phyloP scores from a whole-genome alignment of 2,888 invertebrate species.

The Amorpha juglandis region DNA sequence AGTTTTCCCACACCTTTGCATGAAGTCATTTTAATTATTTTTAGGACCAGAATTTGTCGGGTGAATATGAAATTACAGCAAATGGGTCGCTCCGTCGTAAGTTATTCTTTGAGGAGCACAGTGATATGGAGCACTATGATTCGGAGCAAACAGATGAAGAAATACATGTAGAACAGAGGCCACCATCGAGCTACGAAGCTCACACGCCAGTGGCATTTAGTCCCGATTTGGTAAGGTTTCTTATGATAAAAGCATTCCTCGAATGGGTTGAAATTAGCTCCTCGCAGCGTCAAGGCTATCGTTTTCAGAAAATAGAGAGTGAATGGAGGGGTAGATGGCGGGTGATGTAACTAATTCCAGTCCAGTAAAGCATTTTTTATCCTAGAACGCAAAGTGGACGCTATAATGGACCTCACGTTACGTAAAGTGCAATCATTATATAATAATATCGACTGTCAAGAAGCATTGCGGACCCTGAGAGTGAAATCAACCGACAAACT shows the following conservation, averaged over 20 bases:
- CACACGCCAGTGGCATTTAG: slow-evolving; percentile 70
- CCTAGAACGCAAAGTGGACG: too few species aligned
- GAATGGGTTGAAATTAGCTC: too few species aligned
- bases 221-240: slow-evolving; percentile 68
- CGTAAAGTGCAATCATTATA: too few species aligned
- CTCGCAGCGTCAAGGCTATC: too few species aligned
- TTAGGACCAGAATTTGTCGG: slow-evolving; percentile 72
- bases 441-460: too few species aligned
- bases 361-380: too few species aligned
- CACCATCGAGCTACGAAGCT: slow-evolving; percentile 63
- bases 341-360: too few species aligned
- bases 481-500: too few species aligned
- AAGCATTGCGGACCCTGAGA: too few species aligned
- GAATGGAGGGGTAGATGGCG: too few species aligned
- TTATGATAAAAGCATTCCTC: background rate
- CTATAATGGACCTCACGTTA: too few species aligned
- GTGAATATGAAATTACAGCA: slow-evolving; percentile 75
- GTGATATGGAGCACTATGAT: slow-evolving; percentile 74
- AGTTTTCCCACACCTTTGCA: background rate
- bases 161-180: slow-evolving; percentile 52
- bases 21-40: slow-evolving; percentile 27
- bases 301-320: too few species aligned
- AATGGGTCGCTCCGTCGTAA: slow-evolving; percentile 75
- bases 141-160: slow-evolving; percentile 78
- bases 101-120: slow-evolving; percentile 74